Evolutionary conservation across 64 coral and sea anemone genomes (phyloP), one percentile per base, ranked within the genome.

Genomic region (Acropora yongei): DNA sequence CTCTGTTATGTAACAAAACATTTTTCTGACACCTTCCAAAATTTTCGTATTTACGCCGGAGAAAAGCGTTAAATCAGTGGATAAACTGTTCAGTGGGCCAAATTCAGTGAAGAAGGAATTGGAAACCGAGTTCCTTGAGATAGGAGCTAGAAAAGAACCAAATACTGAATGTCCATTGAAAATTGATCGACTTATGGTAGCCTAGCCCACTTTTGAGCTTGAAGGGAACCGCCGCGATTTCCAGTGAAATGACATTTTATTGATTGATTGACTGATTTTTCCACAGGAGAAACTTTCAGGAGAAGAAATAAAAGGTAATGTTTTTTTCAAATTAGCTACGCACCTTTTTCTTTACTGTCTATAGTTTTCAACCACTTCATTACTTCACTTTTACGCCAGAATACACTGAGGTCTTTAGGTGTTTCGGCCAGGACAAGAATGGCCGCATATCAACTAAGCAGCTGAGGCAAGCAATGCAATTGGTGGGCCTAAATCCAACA

Each of bases 371-470:
- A 30, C 30, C 30, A 30, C 17, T 30, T 51, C 17, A 44, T 49
- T 48, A 68, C 18, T 0, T 69, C 30, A 30, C 44, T 61, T 8
- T 68, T 6, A 66, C 43, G 16, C 5, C 44, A 84, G 82, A 84
- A 48, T 84, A 84, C 65, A 45, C 71, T 84, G 82, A 84, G 44
- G 82, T 84, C 3, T 84, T 84, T 7, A 44, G 71, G 41, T 19
- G 47, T 61, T 84, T 84, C 71, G 82, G 82, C 4, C 82, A 84
- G 8, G 42, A 69, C 11, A 47, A 69, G 63, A 69, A 71, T 68
- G 82, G 82, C 1, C 6, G 63, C 17, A 84, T 84, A 69, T 69
- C 82, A 84, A 84, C 82, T 0, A 84, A 84, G 61, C 82, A 84
- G 44, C 82, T 84, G 10, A 69, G 82, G 17, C 61, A 69, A 7